Evolutionary conservation across 2,797 vertebrate species (phyloP).

Genomic region (Alca torda): DNA sequence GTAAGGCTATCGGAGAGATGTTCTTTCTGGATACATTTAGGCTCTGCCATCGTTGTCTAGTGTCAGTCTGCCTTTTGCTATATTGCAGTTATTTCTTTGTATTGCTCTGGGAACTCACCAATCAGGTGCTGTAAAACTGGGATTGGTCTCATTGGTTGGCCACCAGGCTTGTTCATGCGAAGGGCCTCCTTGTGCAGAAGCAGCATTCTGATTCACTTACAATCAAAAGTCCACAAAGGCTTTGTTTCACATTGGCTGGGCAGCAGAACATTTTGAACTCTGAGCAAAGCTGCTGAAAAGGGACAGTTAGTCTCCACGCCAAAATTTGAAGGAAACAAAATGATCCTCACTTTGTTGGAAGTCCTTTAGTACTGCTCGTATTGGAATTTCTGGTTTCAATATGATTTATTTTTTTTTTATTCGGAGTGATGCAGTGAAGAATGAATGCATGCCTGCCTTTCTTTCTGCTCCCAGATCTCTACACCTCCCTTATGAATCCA

Average conservation of each 20-base stretch:
- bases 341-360: background rate
- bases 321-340: slow-evolving; percentile 13
- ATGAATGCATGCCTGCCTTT: background rate
- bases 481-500: background rate
- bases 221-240: background rate
- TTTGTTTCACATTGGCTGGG: background rate
- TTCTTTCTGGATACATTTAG: background rate
- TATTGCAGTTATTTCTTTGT: background rate
- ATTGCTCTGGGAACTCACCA: background rate
- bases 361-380: background rate
- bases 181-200: background rate
- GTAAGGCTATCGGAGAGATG: background rate
- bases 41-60: background rate
- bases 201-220: background rate
- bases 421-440: background rate
- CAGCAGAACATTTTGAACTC: slow-evolving; percentile 25
- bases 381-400: background rate
- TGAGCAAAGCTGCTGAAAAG: slow-evolving; percentile 14
- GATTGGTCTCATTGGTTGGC: background rate
- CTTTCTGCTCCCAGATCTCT: background rate
- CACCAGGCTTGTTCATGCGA: background rate
- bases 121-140: background rate
- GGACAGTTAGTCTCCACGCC: background rate
- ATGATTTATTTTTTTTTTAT: background rate
- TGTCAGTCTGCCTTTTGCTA: background rate